Base-by-base conservation (phyloP, 1,140 invertebrate species). In the Dreissena polymorpha region DNA sequence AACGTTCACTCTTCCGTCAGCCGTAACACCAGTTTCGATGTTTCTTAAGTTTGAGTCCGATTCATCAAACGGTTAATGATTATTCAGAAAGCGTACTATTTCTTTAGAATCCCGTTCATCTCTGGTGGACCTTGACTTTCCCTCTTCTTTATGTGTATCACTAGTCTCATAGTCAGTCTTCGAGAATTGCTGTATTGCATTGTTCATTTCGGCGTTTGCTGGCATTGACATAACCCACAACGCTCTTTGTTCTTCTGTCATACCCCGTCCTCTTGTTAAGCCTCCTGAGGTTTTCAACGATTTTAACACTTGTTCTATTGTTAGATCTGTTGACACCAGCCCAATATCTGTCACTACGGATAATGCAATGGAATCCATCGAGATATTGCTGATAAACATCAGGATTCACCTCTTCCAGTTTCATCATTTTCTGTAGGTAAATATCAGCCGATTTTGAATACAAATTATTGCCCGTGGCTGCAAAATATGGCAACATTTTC, bases 401-500 rank as follows among this genome's bases (percentile, higher is more conserved):
- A 16, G 71, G 71, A 71, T 86, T 65, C 23, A 49, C 49, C 21
- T 18, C 0, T n/a, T 70, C 25, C 18, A 83, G 49, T 16, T 49
- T 14, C n/a, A 70, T 53, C 85, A 84, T 83, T 27, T 67, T 51
- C 60, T 76, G 53, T 60, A 84, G 49, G 57, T 80, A 84, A 18
- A 79, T 49, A 14, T 70, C 29, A 0, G 23, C 86, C 72, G 90
- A 92, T 91, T 94, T 94, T 12, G 93, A 91, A 87, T 93, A 94
- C 50, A 89, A 79, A 79, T 92, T 91, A 86, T 94, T 93, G 29
- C 93, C 93, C 78, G 86, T 65, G 13, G 93, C 91, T 86, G 93
- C 89, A 88, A 93, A 93, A 75, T 85, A 93, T 18, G 92, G 92
- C n/a, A 93, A 80, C 88, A 93, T 93, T 83, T n/a, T 89, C 82